Evolutionary conservation across 2,888 invertebrate genomes (phyloP).

Genomic region (Brenthis ino): DNA sequence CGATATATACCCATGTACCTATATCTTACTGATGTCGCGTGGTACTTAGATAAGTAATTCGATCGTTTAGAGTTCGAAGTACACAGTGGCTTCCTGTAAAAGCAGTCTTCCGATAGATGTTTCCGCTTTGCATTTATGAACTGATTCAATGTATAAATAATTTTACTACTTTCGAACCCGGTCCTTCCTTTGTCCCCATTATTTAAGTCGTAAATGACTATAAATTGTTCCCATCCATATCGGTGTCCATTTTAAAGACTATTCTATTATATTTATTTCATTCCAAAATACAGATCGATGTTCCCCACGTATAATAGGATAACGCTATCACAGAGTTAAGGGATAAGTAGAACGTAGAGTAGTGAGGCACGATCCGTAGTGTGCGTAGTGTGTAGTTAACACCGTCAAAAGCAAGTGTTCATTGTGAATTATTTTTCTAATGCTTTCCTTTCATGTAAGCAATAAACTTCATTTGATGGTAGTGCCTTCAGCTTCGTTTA

Average conservation of each 20-base stretch:
- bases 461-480: constrained; percentile 77
- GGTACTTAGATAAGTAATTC: constrained; percentile 76
- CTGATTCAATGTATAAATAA: constrained; percentile 50
- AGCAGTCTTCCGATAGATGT: constrained; percentile 81
- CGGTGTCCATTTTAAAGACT: constrained; percentile 40
- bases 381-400: constrained; percentile 45
- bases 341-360: constrained; percentile 53
- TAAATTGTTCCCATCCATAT: constrained; percentile 42
- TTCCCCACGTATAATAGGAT: constrained; percentile 56
- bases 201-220: constrained; percentile 38
- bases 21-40: constrained; percentile 59
- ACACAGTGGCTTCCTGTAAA: constrained; percentile 80
- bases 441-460: constrained; percentile 74
- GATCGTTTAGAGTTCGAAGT: constrained; percentile 72
- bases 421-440: constrained; percentile 76
- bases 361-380: constrained; percentile 52
- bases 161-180: constrained; percentile 26
- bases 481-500: constrained; percentile 81
- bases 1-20: constrained; percentile 52
- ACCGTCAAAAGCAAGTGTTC: constrained; percentile 64
- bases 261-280: constrained; percentile 46
- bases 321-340: constrained; percentile 50
- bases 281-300: constrained; percentile 61
- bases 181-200: constrained; percentile 34
- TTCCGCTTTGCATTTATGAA: constrained; percentile 77